phyloP scores from a whole-genome alignment of 2,113 vertebrate species.

The Tachysurus vachellii region DNA sequence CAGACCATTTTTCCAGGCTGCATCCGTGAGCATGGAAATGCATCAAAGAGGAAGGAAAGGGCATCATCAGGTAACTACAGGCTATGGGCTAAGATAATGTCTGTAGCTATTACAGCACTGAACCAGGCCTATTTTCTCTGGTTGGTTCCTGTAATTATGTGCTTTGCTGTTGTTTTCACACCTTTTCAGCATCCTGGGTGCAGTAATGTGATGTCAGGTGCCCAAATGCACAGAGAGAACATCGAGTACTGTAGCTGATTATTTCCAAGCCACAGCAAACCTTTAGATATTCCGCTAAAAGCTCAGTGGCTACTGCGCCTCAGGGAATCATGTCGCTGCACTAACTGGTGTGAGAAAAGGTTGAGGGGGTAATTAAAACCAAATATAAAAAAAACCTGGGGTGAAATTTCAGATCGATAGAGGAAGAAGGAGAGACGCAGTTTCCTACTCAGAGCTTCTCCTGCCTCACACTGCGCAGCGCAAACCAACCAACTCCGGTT shows the following conservation, averaged over 20 bases:
- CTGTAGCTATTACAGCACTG: slow-evolving; percentile 8
- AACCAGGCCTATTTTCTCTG: not conserved
- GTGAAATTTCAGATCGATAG: slow-evolving; percentile 72
- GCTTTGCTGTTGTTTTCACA: slow-evolving; percentile 28
- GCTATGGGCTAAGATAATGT: slow-evolving; percentile 15
- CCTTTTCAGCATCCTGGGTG: slow-evolving; percentile 5
- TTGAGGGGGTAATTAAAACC: slow-evolving; percentile 79
- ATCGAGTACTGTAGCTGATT: slow-evolving; percentile 3
- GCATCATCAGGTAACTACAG: slow-evolving; percentile 29
- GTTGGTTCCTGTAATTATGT: slow-evolving; percentile 25
- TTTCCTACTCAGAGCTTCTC: slow-evolving; percentile 63
- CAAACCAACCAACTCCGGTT: slow-evolving; percentile 59
- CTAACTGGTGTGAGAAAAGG: slow-evolving; percentile 75
- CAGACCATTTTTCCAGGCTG: slow-evolving; percentile 52
- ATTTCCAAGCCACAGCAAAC: slow-evolving; percentile 37
- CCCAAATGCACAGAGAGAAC: slow-evolving; percentile 17
- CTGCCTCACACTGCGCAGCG: slow-evolving; percentile 64
- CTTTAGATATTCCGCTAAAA: slow-evolving; percentile 42
- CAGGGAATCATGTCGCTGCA: slow-evolving; percentile 71
- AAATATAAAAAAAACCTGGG: slow-evolving; percentile 68
- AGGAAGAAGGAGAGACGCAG: slow-evolving; percentile 62
- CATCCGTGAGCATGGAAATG: slow-evolving; percentile 50
- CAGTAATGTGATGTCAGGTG: slow-evolving; percentile 11
- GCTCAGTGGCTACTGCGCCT: slow-evolving; percentile 56
- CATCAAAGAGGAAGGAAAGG: slow-evolving; percentile 21